Evolutionary conservation across 2,797 vertebrate species (phyloP).

Genomic region (Nyctibius grandis): DNA sequence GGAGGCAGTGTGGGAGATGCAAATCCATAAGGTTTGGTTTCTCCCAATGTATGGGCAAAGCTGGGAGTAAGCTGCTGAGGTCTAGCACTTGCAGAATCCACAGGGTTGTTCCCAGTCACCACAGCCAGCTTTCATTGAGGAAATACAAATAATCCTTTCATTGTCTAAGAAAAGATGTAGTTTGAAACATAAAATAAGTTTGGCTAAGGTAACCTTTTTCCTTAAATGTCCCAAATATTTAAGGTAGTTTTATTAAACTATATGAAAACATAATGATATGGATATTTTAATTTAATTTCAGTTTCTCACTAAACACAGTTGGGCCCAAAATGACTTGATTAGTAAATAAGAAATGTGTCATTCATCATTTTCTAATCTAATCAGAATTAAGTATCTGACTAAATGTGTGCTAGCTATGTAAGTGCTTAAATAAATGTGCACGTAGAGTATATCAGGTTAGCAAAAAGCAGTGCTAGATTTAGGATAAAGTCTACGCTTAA

Average conservation of each 20-base stretch:
- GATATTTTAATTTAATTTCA: background rate
- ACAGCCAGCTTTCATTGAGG: background rate
- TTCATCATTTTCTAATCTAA: background rate
- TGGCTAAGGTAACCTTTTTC: background rate
- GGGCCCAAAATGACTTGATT: background rate
- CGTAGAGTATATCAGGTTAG: background rate
- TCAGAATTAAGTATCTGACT: background rate
- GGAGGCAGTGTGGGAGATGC: background rate
- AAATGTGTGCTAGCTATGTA: background rate
- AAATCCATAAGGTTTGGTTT: background rate
- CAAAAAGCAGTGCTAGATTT: background rate
- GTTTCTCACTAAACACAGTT: background rate
- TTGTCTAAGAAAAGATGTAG: background rate
- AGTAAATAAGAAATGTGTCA: background rate
- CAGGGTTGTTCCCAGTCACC: background rate
- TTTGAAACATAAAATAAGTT: background rate
- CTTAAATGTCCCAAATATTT: background rate
- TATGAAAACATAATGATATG: background rate
- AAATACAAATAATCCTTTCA: background rate
- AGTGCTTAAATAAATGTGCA: background rate
- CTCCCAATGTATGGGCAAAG: background rate
- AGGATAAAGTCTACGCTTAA: background rate
- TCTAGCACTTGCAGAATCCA: background rate
- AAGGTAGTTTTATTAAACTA: background rate
- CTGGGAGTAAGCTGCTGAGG: background rate